Base-by-base conservation (phyloP, 2,797 vertebrate species). In the Cuculus canorus region DNA sequence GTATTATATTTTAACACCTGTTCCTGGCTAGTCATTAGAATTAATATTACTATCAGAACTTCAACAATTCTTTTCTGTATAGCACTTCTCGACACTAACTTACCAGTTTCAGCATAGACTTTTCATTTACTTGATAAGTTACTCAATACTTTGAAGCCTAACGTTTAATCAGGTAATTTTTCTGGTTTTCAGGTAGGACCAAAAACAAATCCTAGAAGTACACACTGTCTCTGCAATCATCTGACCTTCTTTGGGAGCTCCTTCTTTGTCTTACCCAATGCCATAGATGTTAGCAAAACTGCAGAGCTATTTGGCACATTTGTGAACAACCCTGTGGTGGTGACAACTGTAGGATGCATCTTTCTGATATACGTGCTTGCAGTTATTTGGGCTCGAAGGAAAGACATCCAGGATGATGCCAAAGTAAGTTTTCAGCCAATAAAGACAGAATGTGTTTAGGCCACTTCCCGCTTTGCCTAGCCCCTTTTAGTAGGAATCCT, bases 241-340 rank as follows among this genome's bases (percentile, higher is more conserved):
- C 97, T 99, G 88, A 99, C 99, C 18, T 98, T 99, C 96, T 99
- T 99, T 22, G 99, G 99, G 86, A 99, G 99, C 97, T 99, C 99
- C 4, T 99, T 99, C 97, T 98, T 99, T 41, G 97, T 99, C 90
- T 98, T 99, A 98, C 99, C 99, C 23, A 99, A 99, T 60, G 86
- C 97, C 48, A 96, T 99, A 27, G 98, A 99, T 1, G 97, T 99
- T 76, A 98, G 97, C 59, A 99, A 97, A 94, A 99, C 99, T 0
- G 97, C 98, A 11, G 97, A 99, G 90, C 98, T 99, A 17, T 99
- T 99, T 88, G 98, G 98, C 48, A 99, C 99, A 2, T 99, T 99
- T 16, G 97, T 98, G 59, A 98, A 98, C 91, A 99, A 99, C 91
- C 99, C 99, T 0, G 98, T 99, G 63, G 98, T 99, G 52, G 99